Evolutionary conservation across 2,113 vertebrate genomes (phyloP), one percentile per base, ranked within the genome.

Genomic region (Carettochelys insculpta): DNA sequence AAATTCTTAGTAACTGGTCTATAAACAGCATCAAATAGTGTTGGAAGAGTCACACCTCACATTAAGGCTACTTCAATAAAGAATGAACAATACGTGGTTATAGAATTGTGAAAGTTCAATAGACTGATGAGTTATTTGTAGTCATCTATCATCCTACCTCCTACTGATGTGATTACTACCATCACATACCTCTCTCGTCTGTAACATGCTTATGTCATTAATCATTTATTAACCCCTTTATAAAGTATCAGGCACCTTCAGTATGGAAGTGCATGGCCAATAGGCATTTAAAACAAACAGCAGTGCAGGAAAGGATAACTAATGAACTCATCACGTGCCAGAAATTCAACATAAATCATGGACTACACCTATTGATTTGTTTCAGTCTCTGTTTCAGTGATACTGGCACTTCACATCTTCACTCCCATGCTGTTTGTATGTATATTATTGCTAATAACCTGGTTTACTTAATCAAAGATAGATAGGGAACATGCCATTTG

Each of bases 361-460:
- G 1, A 13, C 38, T 17, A n/a, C 0, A 5, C 25, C 27, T 25
- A 24, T 14, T 27, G 34, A 11, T n/a, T 88, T 79, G 10, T 50
- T 85, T 77, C 25, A 85, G 2, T 19, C 12, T 22, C 10, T 52
- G 14, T 78, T 20, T 19, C 17, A 31, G 22, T 41, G 45, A 50
- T n/a, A 65, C 38, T 8, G 43, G 5, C 61, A 29, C 41, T 52
- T 22, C 71, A 85, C 16, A 41, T 2, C 53, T 16, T 52, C 71
- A 16, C 3, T 14, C 9, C 56, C 34, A 12, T 8, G 24, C 25
- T 13, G 7, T 1, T 1, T 5, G n/a, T 3, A 4, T 5, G 45
- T 14, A 24, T 14, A 24, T 16, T 13, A 3, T 41, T 45, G 54
- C 80, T 27, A 22, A 54, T 1, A 1, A 43, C 48, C n/a, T 24